Evolutionary conservation across 2,113 vertebrate species (phyloP), one percentile per base, ranked within the genome.

Genomic region (Antigone vipio): DNA sequence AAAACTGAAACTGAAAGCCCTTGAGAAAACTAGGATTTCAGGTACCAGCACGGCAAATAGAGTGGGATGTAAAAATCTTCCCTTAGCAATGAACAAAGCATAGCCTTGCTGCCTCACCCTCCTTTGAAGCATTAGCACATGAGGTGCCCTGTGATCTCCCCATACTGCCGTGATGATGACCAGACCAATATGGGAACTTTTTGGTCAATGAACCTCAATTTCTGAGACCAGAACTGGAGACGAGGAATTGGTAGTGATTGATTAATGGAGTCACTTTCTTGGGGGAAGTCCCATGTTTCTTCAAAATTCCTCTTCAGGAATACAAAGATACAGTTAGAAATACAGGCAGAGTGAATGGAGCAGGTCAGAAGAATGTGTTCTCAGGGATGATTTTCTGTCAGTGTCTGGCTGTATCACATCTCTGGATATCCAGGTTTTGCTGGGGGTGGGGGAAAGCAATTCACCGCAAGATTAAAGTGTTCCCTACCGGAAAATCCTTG

Each of bases 361-460:
- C 11, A 75, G 8, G 9, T 62, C 11, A 76, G 52, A 87, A 16
- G 1, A 78, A 19, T 7, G 6, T 53, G 8, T 22, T 79, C 19
- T 63, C 1, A 40, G 11, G 19, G 5, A 24, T 18, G 5, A 24
- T 13, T 63, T 82, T 78, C 56, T 76, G 24, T 19, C 17, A 50
- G 3, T 10, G 2, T 64, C 12, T 45, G 14, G 15, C 17, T 66
- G 4, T 77, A 32, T 56, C 12, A 29, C 3, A 14, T 18, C 5
- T 67, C 27, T 52, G 11, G 22, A 32, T 66, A 73, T 11, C 6
- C 3, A 59, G 1, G 12, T 88, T 79, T 84, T 76, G 7, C 12
- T 2, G 7, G 4, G 2, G 4, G 1, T n/a, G 2, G 32, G 9
- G 55, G 29, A 77, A 77, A 60, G 80, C 0, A 30, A 18, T 42